Evolutionary conservation across 1,140 invertebrate species (phyloP), one percentile per base, ranked within the genome.

Genomic region (Tenebrio molitor): DNA sequence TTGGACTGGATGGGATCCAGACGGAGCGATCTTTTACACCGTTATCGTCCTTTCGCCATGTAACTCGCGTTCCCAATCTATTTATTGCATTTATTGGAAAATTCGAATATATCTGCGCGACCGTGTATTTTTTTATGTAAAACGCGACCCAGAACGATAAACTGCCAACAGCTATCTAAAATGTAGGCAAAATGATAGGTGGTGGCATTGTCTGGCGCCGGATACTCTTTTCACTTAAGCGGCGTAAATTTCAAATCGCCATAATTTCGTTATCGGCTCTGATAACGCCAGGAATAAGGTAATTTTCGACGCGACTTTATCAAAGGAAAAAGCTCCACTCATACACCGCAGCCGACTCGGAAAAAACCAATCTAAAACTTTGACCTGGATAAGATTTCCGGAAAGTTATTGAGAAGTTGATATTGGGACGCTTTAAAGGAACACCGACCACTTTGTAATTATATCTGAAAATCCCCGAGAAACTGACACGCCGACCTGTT

Each of bases 171-270:
- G 8, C 21, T 58, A 53, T 53, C 46, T 58, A n/a, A 39, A 39
- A 39, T 39, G 36, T 39, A 39, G 12, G 36, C 36, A 39, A 12
- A 39, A 12, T n/a, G 36, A 39, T 39, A 39, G 0, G 36, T 39
- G n/a, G n/a, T n/a, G n/a, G n/a, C 36, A 39, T 39, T 39, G 50
- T 34, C 46, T 23, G 17, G 42, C 21, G 10, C 46, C 46, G 46
- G 46, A 53, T 53, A 23, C 46, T 23, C 42, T 53, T 58, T 58
- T 58, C 50, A 58, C 50, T 58, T 33, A 58, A 58, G 14, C 46
- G 21, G n/a, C 21, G n/a, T 58, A 58, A 58, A 58, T 58, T 58
- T 58, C 14, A n/a, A 53, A 53, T 53, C 46, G 19, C 46, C 46
- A 53, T 53, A 53, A 53, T 53, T 53, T 58, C n/a, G 21, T 58